Percentiles rank a stretch among this genome's conserved stretches.
These are phyloP conservation scores for Carcina quercana DNA, from an alignment of 2,888 invertebrate species.

Conservation along the genomic window DNA sequence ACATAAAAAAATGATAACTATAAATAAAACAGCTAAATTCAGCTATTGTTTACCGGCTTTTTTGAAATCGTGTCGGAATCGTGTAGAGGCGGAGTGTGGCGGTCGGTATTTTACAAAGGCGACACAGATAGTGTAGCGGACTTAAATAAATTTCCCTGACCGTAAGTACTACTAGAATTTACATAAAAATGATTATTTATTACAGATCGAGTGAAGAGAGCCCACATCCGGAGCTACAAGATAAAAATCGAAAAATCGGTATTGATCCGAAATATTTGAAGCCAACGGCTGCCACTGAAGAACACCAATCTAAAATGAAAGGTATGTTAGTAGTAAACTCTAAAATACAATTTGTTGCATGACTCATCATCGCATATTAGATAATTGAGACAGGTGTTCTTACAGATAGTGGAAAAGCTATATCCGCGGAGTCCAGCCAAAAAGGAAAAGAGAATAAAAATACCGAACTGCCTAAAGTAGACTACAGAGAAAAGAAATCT, in stretches of 20 bases:
- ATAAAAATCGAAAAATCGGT: slow-evolving; percentile 32
- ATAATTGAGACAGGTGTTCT: too few species aligned
- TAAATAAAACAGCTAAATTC: too few species aligned
- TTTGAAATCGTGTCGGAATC: too few species aligned
- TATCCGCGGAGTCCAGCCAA: slow-evolving; percentile 20
- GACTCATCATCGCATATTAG: neutral
- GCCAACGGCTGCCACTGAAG: slow-evolving; percentile 42
- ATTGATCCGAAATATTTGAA: slow-evolving; percentile 60
- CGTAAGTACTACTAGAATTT: too few species aligned
- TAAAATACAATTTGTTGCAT: too few species aligned
- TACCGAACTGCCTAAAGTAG: slow-evolving; percentile 51
- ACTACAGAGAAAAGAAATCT: slow-evolving; percentile 60
- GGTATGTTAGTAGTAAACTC: slow-evolving; percentile 7
- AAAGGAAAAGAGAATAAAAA: slow-evolving; percentile 58
- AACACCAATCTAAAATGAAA: slow-evolving; percentile 22
- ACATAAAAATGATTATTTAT: too few species aligned
- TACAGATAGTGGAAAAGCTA: slow-evolving; percentile 27
- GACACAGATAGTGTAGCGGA: too few species aligned
- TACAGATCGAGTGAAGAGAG: slow-evolving; percentile 52
- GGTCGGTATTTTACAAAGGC: too few species aligned
- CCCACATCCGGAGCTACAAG: slow-evolving; percentile 32
- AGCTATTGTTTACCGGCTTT: too few species aligned
- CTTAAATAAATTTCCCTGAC: too few species aligned
- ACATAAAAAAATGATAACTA: neutral
- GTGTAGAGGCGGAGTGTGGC: too few species aligned